Conservation (phyloP, 2,113 vertebrate species). For the Trematomus loennbergii region DNA sequence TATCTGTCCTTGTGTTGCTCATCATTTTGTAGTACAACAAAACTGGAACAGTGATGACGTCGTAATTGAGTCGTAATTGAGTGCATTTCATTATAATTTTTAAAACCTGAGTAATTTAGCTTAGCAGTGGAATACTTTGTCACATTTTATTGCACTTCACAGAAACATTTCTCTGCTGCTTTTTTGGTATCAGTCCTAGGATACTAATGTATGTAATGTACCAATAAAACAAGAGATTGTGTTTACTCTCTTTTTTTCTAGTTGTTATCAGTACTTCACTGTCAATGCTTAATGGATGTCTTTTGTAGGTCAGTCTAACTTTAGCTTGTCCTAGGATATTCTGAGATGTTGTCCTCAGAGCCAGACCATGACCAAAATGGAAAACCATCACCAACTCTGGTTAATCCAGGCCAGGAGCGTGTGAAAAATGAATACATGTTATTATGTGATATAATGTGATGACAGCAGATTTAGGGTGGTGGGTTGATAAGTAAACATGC, state of each 20-base stretch:
- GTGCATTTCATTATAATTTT: not conserved
- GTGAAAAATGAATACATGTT: not conserved
- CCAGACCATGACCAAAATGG: constrained; percentile 14
- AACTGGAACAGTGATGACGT: too few relatives aligned
- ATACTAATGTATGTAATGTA: too few relatives aligned
- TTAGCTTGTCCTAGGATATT: not conserved
- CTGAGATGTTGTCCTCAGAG: constrained; percentile 16
- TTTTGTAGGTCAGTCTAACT: not conserved
- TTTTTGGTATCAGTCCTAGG: not conserved
- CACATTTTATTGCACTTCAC: not conserved
- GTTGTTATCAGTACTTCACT: not conserved
- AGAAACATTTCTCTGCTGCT: constrained; percentile 18
- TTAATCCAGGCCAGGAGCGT: not conserved
- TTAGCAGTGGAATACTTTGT: not conserved
- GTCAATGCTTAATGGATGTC: not conserved
- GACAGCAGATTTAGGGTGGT: constrained; percentile 16
- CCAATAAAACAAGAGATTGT: constrained; percentile 18
- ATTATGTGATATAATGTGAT: constrained; percentile 9
- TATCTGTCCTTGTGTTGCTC: not conserved
- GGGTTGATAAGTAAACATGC: constrained; percentile 5
- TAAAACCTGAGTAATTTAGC: constrained; percentile 5
- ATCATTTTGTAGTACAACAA: not conserved
- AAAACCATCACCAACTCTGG: not conserved
- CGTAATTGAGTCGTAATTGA: not conserved
- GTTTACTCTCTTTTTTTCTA: constrained; percentile 7